Evolutionary conservation across 1,140 invertebrate genomes (phyloP).

Genomic region (Drosophila bipectinata): DNA sequence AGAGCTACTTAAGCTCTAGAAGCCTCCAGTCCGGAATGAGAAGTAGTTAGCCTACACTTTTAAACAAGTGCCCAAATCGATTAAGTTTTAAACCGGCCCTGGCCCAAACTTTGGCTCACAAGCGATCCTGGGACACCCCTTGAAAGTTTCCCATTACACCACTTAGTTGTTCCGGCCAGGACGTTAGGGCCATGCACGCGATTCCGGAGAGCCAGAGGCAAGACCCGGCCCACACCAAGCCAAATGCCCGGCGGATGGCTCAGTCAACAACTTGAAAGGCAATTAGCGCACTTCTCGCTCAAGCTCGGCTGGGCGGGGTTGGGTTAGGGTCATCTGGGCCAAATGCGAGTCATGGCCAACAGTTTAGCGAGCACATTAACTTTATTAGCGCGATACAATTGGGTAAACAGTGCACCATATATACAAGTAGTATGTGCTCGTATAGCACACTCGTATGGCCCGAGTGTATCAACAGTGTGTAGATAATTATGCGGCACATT

Average conservation of each 20-base stretch:
- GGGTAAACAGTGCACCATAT: constrained; percentile 44
- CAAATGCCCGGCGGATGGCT: constrained; percentile 40
- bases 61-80: constrained; percentile 18
- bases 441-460: neutral
- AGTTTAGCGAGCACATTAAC: constrained; percentile 70
- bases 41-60: constrained; percentile 7
- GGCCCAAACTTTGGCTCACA: constrained; percentile 13
- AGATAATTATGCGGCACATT: constrained; percentile 62
- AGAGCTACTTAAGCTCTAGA: no score
- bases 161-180: constrained; percentile 21
- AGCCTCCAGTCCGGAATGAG: no score
- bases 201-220: constrained; percentile 27
- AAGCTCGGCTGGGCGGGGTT: neutral
- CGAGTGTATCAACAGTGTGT: constrained; percentile 16
- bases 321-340: constrained; percentile 52
- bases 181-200: constrained; percentile 18
- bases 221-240: neutral
- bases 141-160: constrained; percentile 31
- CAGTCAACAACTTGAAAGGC: constrained; percentile 74
- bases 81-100: constrained; percentile 12
- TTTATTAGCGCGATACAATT: constrained; percentile 73
- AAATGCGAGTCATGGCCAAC: constrained; percentile 66
- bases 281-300: constrained; percentile 66
- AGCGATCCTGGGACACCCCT: constrained; percentile 24
- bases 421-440: neutral